Evolutionary conservation across 2,113 vertebrate species (phyloP), one percentile per base, ranked within the genome.

Genomic region (Percina caprodes): DNA sequence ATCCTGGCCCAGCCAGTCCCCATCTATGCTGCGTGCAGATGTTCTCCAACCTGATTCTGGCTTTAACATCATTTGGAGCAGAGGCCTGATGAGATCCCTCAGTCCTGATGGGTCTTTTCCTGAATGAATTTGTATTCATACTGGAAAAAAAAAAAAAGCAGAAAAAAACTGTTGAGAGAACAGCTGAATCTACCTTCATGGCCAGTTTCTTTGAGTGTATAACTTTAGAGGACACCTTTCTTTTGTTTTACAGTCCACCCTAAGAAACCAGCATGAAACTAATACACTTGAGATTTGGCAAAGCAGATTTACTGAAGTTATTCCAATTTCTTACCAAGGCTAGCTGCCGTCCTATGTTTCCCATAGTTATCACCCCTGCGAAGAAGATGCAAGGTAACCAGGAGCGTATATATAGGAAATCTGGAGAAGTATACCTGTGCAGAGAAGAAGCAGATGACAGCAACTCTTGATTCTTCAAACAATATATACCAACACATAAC

Each of bases 301-400:
- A 56, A 63, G 61, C 21, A 30, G 15, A 10, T 0, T 39, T 3
- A 15, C 30, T 61, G 23, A 45, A 51, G 24, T 16, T 2, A 23
- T 39, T 74, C 7, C 3, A 21, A 2, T 26, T 30, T 60, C 95
- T 95, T 93, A 99, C 98, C 97, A 98, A 95, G 73, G 98, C 97
- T 79, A 99, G 92, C 76, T 99, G 98, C 51, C 98, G 95, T 77
- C 98, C 98, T 12, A 99, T 99, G 86, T 99, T 99, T 77, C 98
- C 98, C 96, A 99, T 98, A 1, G 98, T 99, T 91, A 99, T 99
- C 80, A 98, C 97, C 74, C 98, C 98, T 42, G 98, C 97, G 94
- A 99, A 99, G 94, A 98, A 99, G 95, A 99, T 99, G 84, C 97
- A 99, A 0, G 98, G 98, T 73, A 99, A 92, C 98, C 98, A 99